Percentiles rank a stretch among this genome's conserved stretches.
Evolutionary conservation across 2,113 vertebrate species (phyloP).

Genomic region (Callipepla squamata): DNA sequence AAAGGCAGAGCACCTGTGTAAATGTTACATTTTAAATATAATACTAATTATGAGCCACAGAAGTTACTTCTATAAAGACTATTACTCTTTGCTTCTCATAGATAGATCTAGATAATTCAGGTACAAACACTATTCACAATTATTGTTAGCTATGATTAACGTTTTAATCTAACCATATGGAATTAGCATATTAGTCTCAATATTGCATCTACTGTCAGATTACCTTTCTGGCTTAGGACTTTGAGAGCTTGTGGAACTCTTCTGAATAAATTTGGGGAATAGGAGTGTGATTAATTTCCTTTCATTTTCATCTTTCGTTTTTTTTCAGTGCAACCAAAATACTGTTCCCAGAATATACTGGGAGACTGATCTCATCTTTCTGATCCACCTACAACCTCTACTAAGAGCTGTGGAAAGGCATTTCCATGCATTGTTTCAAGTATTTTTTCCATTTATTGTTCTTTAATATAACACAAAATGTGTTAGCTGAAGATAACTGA

Average conservation of each 20-base stretch:
- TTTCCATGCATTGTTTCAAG: not conserved
- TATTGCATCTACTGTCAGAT: slow-evolving; percentile 20
- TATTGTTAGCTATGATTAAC: slow-evolving; percentile 57
- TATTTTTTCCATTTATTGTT: not conserved
- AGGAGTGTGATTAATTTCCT: not conserved
- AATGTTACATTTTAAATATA: not conserved
- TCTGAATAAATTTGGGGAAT: not conserved
- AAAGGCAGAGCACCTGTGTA: not conserved
- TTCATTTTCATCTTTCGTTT: not conserved
- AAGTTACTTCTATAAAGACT: slow-evolving; percentile 20
- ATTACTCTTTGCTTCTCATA: slow-evolving; percentile 5
- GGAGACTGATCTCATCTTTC: not conserved
- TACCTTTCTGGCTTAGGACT: not conserved
- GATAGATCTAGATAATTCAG: slow-evolving; percentile 9
- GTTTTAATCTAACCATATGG: slow-evolving; percentile 25
- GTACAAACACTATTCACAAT: not conserved
- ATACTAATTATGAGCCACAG: not conserved
- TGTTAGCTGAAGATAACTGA: slow-evolving; percentile 32
- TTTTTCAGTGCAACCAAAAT: not conserved
- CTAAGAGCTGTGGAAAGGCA: not conserved
- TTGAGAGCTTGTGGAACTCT: not conserved
- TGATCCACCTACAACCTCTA: not conserved
- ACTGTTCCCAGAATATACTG: not conserved
- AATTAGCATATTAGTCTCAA: slow-evolving; percentile 36
- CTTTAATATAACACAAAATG: slow-evolving; percentile 13